Percentiles rank a stretch among this genome's conserved stretches.
phyloP scores from a whole-genome alignment of 2,888 invertebrate genomes.

The Plagodis dolabraria region DNA sequence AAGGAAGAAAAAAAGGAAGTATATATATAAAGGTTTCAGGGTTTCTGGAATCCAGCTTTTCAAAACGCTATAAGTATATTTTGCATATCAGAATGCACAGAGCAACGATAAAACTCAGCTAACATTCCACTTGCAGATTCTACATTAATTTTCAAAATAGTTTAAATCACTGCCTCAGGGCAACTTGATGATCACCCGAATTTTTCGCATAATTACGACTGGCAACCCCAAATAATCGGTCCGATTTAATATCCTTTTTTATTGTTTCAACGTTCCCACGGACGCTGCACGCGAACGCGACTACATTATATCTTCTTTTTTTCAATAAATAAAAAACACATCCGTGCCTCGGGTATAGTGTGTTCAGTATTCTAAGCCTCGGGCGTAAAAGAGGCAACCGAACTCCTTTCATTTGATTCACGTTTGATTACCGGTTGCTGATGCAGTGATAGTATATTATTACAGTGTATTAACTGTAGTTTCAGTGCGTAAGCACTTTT shows the following conservation, averaged over 20 bases:
- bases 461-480: slow-evolving; percentile 66
- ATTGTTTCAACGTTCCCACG: slow-evolving; percentile 76
- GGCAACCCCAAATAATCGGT: slow-evolving; percentile 62
- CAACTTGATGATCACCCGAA: slow-evolving; percentile 50
- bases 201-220: slow-evolving; percentile 63
- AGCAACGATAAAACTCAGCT: background rate
- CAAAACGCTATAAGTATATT: no score
- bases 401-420: slow-evolving; percentile 73
- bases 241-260: slow-evolving; percentile 62
- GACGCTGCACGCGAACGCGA: slow-evolving; percentile 69
- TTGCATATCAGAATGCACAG: no score
- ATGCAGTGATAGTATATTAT: slow-evolving; percentile 66
- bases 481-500: slow-evolving; percentile 68
- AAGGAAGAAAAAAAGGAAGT: no score
- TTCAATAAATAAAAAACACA: slow-evolving; percentile 51
- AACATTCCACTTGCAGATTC: slow-evolving; percentile 10
- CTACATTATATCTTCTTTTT: slow-evolving; percentile 54
- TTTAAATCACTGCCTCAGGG: slow-evolving; percentile 41
- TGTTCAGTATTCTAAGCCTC: slow-evolving; percentile 32
- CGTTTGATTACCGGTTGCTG: slow-evolving; percentile 68
- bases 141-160: slow-evolving; percentile 32
- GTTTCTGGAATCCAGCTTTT: no score
- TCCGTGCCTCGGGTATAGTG: slow-evolving; percentile 71
- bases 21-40: no score
- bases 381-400: slow-evolving; percentile 64